Evolutionary conservation across 2,113 vertebrate species (phyloP).

Genomic region (Scalopus aquaticus): DNA sequence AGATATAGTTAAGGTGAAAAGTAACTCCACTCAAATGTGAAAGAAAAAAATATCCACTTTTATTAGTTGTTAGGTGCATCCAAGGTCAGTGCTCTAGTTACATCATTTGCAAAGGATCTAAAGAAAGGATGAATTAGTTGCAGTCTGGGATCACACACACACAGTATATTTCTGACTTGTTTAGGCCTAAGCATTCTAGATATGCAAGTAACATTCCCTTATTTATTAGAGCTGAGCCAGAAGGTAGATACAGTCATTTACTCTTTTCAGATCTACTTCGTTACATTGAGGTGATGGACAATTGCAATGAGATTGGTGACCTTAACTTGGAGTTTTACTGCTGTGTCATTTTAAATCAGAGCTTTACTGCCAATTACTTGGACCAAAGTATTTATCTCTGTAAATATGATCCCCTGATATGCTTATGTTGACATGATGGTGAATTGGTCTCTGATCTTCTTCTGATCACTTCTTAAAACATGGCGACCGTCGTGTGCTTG

Average conservation of each 20-base stretch:
- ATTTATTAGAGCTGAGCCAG: constrained; percentile 60
- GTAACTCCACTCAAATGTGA: neutral
- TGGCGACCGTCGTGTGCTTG: neutral
- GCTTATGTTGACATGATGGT: constrained; percentile 76
- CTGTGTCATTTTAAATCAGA: constrained; percentile 80
- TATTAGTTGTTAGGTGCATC: neutral
- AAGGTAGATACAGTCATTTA: constrained; percentile 56
- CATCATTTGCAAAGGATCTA: neutral
- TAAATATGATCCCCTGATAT: constrained; percentile 73
- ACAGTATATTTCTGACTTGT: neutral
- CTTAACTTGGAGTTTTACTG: constrained; percentile 71
- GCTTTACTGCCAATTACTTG: constrained; percentile 68
- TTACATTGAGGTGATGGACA: constrained; percentile 17
- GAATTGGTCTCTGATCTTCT: neutral
- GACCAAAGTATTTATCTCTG: constrained; percentile 71
- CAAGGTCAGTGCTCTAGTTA: neutral
- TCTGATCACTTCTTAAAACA: constrained; percentile 65
- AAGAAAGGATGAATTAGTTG: neutral
- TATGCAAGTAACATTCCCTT: constrained; percentile 27
- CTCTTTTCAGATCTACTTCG: constrained; percentile 54
- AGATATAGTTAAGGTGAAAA: constrained; percentile 22
- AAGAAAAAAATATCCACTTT: neutral
- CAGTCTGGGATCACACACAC: neutral
- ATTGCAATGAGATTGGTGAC: constrained; percentile 28
- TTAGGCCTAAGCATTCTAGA: constrained; percentile 32